A percentile compares a stretch with the other conserved stretches of the same genome.
phyloP scores from a whole-genome alignment of 2,113 vertebrate genomes.

The Mungos mungo region DNA sequence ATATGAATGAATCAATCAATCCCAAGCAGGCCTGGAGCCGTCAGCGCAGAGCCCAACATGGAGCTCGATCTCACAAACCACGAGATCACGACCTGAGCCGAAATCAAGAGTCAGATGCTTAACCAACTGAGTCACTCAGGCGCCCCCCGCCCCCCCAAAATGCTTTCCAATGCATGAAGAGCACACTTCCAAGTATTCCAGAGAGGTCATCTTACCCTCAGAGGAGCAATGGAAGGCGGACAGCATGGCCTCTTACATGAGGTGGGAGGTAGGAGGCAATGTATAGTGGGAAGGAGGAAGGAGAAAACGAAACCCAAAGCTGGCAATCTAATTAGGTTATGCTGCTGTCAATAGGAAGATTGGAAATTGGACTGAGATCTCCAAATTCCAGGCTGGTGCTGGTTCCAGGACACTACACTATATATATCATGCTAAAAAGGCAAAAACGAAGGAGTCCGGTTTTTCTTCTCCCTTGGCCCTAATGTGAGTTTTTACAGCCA shows the following conservation, averaged over 20 bases:
- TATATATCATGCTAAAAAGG: not conserved
- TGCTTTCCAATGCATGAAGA: not conserved
- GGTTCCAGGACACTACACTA: not conserved
- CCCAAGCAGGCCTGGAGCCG: too few species aligned
- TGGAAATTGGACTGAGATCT: not conserved
- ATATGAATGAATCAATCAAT: too few species aligned
- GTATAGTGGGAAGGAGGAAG: not conserved
- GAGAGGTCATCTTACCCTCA: not conserved
- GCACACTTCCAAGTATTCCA: not conserved
- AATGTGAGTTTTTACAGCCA: not conserved
- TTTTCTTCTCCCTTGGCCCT: constrained; percentile 7
- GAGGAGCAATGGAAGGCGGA: not conserved
- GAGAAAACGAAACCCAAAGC: not conserved
- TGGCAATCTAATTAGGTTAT: not conserved
- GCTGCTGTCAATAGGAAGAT: not conserved
- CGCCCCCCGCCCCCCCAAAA: not conserved
- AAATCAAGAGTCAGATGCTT: too few species aligned
- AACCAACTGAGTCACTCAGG: too few species aligned
- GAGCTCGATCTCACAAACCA: too few species aligned
- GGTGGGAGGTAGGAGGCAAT: too few species aligned
- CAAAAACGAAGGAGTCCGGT: not conserved
- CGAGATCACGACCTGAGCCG: too few species aligned
- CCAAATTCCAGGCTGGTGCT: not conserved
- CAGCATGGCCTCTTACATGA: not conserved
- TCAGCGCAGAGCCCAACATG: too few species aligned